Evolutionary conservation across 2,888 invertebrate genomes (phyloP), one percentile per base, ranked within the genome.

Genomic region (Andrena bicolor): DNA sequence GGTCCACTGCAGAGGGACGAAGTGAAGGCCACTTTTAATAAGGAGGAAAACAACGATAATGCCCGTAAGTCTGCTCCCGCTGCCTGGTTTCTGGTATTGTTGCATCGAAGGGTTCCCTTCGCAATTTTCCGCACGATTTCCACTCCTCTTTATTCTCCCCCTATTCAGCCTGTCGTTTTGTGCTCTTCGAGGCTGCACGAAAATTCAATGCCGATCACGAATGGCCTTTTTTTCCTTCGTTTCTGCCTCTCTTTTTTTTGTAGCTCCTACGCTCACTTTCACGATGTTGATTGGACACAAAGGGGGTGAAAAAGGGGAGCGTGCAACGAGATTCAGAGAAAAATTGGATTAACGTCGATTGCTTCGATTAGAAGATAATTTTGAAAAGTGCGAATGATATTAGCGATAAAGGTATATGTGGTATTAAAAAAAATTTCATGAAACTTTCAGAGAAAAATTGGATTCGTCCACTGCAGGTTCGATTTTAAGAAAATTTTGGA

Each of bases 1-100:
- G 96, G 96, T 94, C 96, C 96, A 80, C 94, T 96, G 89, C 96
- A 96, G 93, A 94, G 96, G 87, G 96, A 96, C 93, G 96, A 96
- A 94, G 96, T 96, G 83, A 96, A 96, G 91, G 95, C 95, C 77
- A 95, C 95, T 83, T 94, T 95, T 72, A 94, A 94, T 89, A 95
- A 95, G 93, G 95, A 95, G 84, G 95, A 96, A 89, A 94, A 94
- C 82, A 95, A 94, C 92, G 91, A 92, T 79, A 91, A 90, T 86
- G 88, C 90, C 79, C 92, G 93, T 93, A 90, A 93, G 93, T 93
- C 88, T 85, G 41, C 56, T 41, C 20, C 56, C 56, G 23, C 76
- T 66, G 64, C 66, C 68, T 70, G 53, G 75, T 82, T 85, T 78
- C 76, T 73, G 76, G 79, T 75, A 86, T 89, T 88, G 84, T 82